These are phyloP conservation scores for Coecobrya sp. DNA, from an alignment of 2,888 invertebrate genomes.

Conservation along the genomic window DNA sequence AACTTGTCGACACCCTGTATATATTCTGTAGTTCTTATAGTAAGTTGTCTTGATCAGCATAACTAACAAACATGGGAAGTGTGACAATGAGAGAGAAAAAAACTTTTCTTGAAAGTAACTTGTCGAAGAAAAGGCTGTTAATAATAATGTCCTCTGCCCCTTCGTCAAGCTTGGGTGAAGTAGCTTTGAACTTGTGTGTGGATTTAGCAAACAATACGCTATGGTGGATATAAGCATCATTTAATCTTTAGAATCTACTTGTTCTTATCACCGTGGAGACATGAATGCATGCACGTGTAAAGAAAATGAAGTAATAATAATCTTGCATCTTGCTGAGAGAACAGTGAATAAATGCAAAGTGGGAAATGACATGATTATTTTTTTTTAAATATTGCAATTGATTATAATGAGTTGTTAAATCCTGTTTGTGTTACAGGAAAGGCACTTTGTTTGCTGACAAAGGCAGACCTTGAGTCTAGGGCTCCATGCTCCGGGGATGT, in stretches of 20 bases:
- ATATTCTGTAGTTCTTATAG: slow-evolving; percentile 36
- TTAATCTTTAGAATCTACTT: slow-evolving; percentile 18
- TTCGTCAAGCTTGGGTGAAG: slow-evolving; percentile 62
- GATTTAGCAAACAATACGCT: not conserved
- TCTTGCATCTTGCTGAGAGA: not conserved
- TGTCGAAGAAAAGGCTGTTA: slow-evolving; percentile 42
- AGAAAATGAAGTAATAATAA: not conserved
- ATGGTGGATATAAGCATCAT: slow-evolving; percentile 61
- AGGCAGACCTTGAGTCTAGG: slow-evolving; percentile 96
- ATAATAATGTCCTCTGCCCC: slow-evolving; percentile 60
- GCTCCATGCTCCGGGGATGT: slow-evolving; percentile 98
- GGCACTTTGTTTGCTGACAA: slow-evolving; percentile 96
- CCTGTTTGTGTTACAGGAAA: slow-evolving; percentile 90
- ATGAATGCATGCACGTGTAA: not conserved
- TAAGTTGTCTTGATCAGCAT: slow-evolving; percentile 43
- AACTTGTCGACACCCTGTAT: slow-evolving; percentile 78
- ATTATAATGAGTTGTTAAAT: not conserved
- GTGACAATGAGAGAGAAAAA: slow-evolving; percentile 67
- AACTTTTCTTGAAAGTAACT: slow-evolving; percentile 38
- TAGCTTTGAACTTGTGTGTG: slow-evolving; percentile 56
- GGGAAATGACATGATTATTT: not conserved
- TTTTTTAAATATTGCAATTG: not conserved
- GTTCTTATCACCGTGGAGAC: not conserved
- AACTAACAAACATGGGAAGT: slow-evolving; percentile 65
- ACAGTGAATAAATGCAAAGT: not conserved